phyloP scores from a whole-genome alignment of 1,140 invertebrate species.

The Cardiocondyla obscurior region DNA sequence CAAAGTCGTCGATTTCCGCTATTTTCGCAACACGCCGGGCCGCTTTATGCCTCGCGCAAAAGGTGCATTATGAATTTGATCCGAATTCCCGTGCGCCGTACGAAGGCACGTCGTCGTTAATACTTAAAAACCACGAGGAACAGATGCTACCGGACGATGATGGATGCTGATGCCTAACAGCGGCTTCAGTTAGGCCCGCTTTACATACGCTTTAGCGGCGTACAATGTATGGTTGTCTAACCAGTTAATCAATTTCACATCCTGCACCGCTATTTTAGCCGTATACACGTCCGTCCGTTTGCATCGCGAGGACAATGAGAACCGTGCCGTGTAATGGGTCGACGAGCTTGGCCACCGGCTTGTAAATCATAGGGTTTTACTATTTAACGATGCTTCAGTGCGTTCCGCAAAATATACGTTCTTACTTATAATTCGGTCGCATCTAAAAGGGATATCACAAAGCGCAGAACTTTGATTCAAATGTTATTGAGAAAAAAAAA shows the following conservation, averaged over 20 bases:
- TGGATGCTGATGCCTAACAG: slow-evolving; percentile 31
- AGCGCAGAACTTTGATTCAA: not conserved
- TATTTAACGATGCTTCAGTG: slow-evolving; percentile 53
- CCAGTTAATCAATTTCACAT: slow-evolving; percentile 73
- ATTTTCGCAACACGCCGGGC: not conserved
- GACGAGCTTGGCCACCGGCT: slow-evolving; percentile 56
- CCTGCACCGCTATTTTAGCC: slow-evolving; percentile 64
- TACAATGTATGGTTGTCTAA: slow-evolving; percentile 54
- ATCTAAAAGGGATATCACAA: not conserved
- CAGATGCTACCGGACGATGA: not conserved
- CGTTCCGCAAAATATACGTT: slow-evolving; percentile 34
- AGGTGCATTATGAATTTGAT: not conserved
- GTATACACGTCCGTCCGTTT: slow-evolving; percentile 64
- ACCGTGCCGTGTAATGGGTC: slow-evolving; percentile 65
- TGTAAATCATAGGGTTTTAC: slow-evolving; percentile 67
- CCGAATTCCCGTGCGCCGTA: not conserved
- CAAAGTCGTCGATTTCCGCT: not conserved
- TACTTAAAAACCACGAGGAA: not conserved
- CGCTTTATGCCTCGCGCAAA: not conserved
- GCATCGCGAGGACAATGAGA: slow-evolving; percentile 69
- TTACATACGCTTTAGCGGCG: slow-evolving; percentile 63
- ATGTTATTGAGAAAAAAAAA: not conserved
- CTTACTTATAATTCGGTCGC: not conserved
- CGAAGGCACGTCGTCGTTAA: not conserved
- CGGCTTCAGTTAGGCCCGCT: slow-evolving; percentile 38